Evolutionary conservation across 2,113 vertebrate species (phyloP).

Genomic region (Lophochroa leadbeateri): DNA sequence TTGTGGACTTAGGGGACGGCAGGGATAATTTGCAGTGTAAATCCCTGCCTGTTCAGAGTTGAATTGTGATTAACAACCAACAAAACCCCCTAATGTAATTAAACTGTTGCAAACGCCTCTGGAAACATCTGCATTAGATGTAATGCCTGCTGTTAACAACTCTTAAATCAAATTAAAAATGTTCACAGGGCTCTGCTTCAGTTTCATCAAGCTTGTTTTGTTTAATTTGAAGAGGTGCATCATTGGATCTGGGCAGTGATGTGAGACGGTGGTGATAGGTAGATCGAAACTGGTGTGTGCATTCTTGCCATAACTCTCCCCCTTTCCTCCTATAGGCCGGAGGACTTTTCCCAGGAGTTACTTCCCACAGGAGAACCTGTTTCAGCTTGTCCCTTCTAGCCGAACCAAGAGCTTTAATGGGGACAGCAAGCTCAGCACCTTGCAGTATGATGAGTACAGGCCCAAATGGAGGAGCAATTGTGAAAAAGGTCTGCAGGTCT

Average conservation of each 20-base stretch:
- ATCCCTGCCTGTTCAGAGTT: not conserved
- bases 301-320: not conserved
- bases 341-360: constrained; percentile 91
- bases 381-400: constrained; percentile 87
- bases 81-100: not conserved
- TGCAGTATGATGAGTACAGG: constrained; percentile 80
- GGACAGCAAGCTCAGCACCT: constrained; percentile 76
- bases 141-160: not conserved
- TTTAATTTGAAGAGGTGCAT: not conserved
- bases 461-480: constrained; percentile 75
- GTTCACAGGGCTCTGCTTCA: not conserved
- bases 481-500: constrained; percentile 64
- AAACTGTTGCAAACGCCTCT: not conserved
- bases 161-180: not conserved
- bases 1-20: not conserved
- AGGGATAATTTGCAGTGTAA: not conserved
- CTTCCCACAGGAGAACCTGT: constrained; percentile 87
- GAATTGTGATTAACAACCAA: not conserved
- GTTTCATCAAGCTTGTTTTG: not conserved
- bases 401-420: constrained; percentile 86
- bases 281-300: not conserved
- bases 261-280: not conserved
- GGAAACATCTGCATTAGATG: not conserved
- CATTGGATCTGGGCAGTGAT: not conserved
- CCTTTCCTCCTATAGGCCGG: constrained; percentile 73